Evolutionary conservation across 2,888 invertebrate genomes (phyloP).

Genomic region (Empis livida): DNA sequence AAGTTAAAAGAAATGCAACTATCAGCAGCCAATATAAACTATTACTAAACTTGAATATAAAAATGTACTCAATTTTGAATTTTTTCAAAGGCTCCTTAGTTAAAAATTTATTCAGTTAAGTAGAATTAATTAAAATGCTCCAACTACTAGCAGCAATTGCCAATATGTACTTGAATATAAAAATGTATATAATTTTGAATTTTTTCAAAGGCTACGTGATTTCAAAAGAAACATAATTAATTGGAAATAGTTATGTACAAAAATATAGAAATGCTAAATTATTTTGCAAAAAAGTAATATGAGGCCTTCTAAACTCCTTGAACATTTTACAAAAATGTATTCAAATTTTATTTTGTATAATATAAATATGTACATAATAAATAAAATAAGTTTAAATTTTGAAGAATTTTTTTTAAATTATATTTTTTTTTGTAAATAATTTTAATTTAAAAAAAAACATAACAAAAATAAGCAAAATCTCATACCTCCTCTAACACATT

Average conservation of each 20-base stretch:
- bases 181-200: background rate
- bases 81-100: background rate
- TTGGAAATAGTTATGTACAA: background rate
- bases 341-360: background rate
- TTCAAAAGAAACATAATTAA: background rate
- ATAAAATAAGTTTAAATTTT: background rate
- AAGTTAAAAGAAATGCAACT: background rate
- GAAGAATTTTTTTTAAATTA: background rate
- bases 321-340: background rate
- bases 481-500: too few relatives aligned
- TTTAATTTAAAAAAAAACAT: background rate
- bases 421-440: background rate
- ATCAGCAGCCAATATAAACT: too few relatives aligned
- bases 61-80: too few relatives aligned
- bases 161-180: background rate
- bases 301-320: background rate
- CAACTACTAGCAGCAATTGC: background rate
- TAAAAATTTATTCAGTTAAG: background rate
- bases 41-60: too few relatives aligned
- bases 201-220: background rate
- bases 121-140: background rate
- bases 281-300: background rate
- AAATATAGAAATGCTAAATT: background rate
- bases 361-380: background rate
- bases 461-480: too few relatives aligned